These are phyloP conservation scores for Adelognathus sp. DNA, from an alignment of 2,888 invertebrate genomes.

Conservation along the genomic window DNA sequence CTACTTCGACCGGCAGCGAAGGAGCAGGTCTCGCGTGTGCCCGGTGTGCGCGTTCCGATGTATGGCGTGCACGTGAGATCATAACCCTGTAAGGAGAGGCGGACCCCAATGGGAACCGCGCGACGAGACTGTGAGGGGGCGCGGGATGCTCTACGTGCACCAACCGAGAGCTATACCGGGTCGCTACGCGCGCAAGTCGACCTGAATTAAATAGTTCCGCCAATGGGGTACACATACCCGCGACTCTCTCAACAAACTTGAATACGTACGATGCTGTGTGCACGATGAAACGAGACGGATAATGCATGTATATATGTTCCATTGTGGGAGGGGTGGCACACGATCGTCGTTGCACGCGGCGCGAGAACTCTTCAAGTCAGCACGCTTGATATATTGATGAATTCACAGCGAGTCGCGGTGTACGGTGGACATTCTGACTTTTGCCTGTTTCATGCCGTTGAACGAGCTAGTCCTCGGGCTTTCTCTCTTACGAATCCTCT, in stretches of 20 bases:
- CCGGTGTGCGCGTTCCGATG: slow-evolving; percentile 50
- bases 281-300: slow-evolving; percentile 51
- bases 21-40: slow-evolving; percentile 55
- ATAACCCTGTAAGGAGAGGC: slow-evolving; percentile 65
- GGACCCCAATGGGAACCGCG: slow-evolving; percentile 58
- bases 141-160: slow-evolving; percentile 17
- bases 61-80: slow-evolving; percentile 63
- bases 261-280: slow-evolving; percentile 35
- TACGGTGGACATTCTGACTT: slow-evolving; percentile 59
- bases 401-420: slow-evolving; percentile 68
- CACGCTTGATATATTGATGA: slow-evolving; percentile 69
- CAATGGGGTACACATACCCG: slow-evolving; percentile 49
- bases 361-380: slow-evolving; percentile 56
- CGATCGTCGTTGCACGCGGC: slow-evolving; percentile 18
- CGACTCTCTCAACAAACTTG: slow-evolving; percentile 26
- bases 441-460: background rate
- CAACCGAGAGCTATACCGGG: background rate
- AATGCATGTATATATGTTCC: slow-evolving; percentile 20
- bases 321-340: background rate
- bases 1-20: slow-evolving; percentile 39
- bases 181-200: slow-evolving; percentile 45
- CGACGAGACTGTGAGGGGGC: slow-evolving; percentile 39
- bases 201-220: slow-evolving; percentile 68
- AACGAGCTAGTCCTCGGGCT: slow-evolving; percentile 14
- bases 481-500: slow-evolving; percentile 27